A percentile compares a stretch with the other conserved stretches of the same genome.
Evolutionary conservation across 2,888 invertebrate genomes (phyloP).

Genomic region (Bellardia bayeri): DNA sequence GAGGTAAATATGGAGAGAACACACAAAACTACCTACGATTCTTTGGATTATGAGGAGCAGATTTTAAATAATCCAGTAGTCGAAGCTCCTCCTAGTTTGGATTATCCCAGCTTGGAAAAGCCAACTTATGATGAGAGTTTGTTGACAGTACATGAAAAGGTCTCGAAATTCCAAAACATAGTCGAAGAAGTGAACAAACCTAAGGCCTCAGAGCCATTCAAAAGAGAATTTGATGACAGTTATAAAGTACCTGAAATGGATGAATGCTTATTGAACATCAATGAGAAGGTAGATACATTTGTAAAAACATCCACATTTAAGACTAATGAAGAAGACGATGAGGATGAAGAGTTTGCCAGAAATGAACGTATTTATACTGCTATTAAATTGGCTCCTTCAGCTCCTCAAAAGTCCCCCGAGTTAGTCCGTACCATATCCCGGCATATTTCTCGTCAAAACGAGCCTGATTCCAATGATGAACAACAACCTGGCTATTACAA

Average conservation of each 20-base stretch:
- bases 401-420: slow-evolving; percentile 84
- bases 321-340: slow-evolving; percentile 84
- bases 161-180: slow-evolving; percentile 87
- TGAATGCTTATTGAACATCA: slow-evolving; percentile 87
- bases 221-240: slow-evolving; percentile 75
- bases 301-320: slow-evolving; percentile 87
- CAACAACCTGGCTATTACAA: background rate
- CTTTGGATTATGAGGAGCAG: slow-evolving; percentile 73
- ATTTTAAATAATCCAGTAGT: slow-evolving; percentile 80
- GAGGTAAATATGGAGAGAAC: slow-evolving; percentile 84
- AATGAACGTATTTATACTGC: slow-evolving; percentile 87
- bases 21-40: slow-evolving; percentile 84
- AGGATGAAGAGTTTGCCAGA: slow-evolving; percentile 85
- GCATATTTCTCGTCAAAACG: slow-evolving; percentile 81
- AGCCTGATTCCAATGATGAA: slow-evolving; percentile 75
- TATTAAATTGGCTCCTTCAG: slow-evolving; percentile 85
- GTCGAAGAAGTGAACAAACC: slow-evolving; percentile 85
- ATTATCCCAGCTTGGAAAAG: slow-evolving; percentile 83
- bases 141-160: slow-evolving; percentile 89
- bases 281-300: slow-evolving; percentile 88
- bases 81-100: slow-evolving; percentile 85
- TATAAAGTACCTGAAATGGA: slow-evolving; percentile 84
- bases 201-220: slow-evolving; percentile 81
- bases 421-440: slow-evolving; percentile 84
- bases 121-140: slow-evolving; percentile 87